Evolutionary conservation across 1,140 invertebrate genomes (phyloP), one percentile per base, ranked within the genome.

Genomic region (Antheraea mylitta): DNA sequence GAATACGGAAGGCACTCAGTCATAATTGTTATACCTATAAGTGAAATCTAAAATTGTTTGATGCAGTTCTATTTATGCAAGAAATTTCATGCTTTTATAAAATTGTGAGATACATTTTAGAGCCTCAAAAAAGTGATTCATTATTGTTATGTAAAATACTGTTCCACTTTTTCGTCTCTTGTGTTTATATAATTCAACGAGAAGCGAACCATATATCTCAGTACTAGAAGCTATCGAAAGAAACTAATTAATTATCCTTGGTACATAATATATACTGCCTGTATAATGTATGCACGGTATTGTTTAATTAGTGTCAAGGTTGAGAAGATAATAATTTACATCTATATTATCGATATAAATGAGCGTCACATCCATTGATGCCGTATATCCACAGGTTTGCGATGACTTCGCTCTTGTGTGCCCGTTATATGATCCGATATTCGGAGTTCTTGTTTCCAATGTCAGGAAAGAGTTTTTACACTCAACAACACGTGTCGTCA

Each of bases 241-340:
- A 6, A 53, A 53, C 45, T 53, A 13, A 53, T 53, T 13, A 53
- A 53, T 53, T 13, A 0, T 42, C 38, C 38, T 9, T 42, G 38
- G 11, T 42, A 42, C n/a, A n/a, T n/a, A n/a, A n/a, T 42, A 30
- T 30, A 30, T 30, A 30, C 22, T 30, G 22, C 4, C 22, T 30
- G 22, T 30, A 30, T 30, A 30, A 42, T 42, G 7, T 42, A 42
- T 42, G 38, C 38, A 11, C 38, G 16, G 45, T 53, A 53, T 53
- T 53, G 45, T 53, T n/a, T 53, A 53, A 53, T 53, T 53, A 53
- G 45, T 53, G 45, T n/a, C 45, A 53, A 53, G 45, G 45, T 16
- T 53, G 45, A 13, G 16, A 53, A 53, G 45, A 53, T 53, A 53
- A 53, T 53, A 53, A 53, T 16, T 13, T 16, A 53, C 45, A 53